Evolutionary conservation across 2,888 invertebrate species (phyloP), one percentile per base, ranked within the genome.

Genomic region (Trachelus iudaicus): DNA sequence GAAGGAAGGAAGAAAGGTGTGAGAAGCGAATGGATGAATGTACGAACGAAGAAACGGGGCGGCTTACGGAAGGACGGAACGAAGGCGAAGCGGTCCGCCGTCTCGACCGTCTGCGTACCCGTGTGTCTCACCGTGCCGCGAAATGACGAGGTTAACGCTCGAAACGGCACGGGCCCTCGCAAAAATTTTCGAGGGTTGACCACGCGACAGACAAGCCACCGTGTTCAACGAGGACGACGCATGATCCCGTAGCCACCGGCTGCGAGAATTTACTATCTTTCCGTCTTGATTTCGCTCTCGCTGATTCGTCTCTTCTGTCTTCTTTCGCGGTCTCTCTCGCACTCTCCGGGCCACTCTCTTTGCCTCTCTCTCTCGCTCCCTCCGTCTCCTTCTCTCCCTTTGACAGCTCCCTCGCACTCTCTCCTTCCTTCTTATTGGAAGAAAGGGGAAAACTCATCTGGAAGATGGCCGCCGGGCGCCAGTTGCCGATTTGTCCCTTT

Each of bases 381-480:
- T 76, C 71, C 73, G 31, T 56, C 76, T 79, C 77, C 69, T 37
- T 35, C 69, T 68, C 75, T 71, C 30, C 35, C 37, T 30, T 30
- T 34, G 69, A 31, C 69, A 33, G 69, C 37, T 56, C 75, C 69
- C 35, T 76, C 37, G 11, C 69, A 76, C 69, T 69, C 75, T 40
- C 76, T 37, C 34, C 33, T 34, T 73, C 73, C 68, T 34, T 73
- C 34, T 73, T 75, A 37, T 81, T 85, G 84, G 84, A 86, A 86
- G 89, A 89, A 89, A 89, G 85, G 88, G 88, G 88, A 90, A 93
- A 92, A 92, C 91, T 92, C 91, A 92, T 92, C 92, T 92, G 92
- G 92, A 93, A 93, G 93, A 93, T 93, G 93, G 93, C 93, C 93
- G 93, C 92, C 92, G 92, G 90, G 92, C 91, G 91, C 91, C 91